These are phyloP conservation scores for Elachura formosa DNA, from an alignment of 2,113 vertebrate genomes.

Conservation along the genomic window DNA sequence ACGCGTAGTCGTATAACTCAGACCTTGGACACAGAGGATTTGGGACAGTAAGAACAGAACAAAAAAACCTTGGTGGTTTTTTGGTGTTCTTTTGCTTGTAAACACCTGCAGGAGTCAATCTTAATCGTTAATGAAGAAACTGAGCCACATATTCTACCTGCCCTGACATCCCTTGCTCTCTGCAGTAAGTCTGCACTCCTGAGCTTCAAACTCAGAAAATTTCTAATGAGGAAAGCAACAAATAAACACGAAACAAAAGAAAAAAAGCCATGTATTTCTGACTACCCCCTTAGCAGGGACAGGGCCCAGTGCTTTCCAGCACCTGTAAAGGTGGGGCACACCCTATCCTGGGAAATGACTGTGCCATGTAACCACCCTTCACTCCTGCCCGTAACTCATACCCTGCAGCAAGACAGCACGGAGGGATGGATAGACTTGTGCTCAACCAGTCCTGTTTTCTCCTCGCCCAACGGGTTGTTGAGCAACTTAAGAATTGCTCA, in stretches of 20 bases:
- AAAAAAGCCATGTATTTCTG: background rate
- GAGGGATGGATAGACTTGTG: background rate
- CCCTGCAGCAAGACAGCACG: background rate
- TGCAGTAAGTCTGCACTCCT: background rate
- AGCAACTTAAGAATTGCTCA: background rate
- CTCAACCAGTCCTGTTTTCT: conserved; percentile 14
- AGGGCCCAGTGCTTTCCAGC: background rate
- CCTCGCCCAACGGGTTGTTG: background rate
- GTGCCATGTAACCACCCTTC: background rate
- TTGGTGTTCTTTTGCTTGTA: background rate
- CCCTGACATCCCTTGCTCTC: background rate
- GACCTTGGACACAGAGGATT: background rate
- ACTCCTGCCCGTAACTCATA: background rate
- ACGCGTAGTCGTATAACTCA: background rate
- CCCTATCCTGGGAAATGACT: background rate
- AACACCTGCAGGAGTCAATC: background rate
- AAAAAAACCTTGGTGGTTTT: background rate
- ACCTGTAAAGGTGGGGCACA: background rate
- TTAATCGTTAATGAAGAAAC: background rate
- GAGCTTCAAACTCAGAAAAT: background rate
- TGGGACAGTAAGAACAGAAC: background rate
- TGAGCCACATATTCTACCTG: background rate
- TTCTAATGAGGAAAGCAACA: background rate
- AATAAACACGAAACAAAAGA: background rate
- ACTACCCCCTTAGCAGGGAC: background rate